These are phyloP conservation scores for Latrodectus elegans DNA, from an alignment of 2,888 invertebrate species.

Conservation along the genomic window DNA sequence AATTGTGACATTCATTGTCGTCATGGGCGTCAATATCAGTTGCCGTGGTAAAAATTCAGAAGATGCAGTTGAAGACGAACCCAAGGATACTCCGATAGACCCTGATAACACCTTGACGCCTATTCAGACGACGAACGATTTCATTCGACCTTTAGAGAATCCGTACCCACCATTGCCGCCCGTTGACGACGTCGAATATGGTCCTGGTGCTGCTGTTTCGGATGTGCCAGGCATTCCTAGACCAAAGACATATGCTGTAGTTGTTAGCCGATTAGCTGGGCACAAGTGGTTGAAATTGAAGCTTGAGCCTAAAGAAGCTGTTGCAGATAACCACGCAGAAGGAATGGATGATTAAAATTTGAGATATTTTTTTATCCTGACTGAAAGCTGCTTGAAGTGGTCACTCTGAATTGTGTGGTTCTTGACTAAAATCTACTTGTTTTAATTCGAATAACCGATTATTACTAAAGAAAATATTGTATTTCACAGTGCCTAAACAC, in stretches of 20 bases:
- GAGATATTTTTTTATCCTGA: too few species aligned
- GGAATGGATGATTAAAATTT: background rate
- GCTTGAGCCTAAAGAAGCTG: slow-evolving; percentile 40
- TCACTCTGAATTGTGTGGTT: too few species aligned
- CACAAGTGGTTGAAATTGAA: slow-evolving; percentile 55
- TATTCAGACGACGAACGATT: slow-evolving; percentile 51
- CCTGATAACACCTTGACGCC: slow-evolving; percentile 33
- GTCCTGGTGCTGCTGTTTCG: slow-evolving; percentile 20
- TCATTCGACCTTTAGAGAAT: slow-evolving; percentile 52
- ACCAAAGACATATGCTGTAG: slow-evolving; percentile 60
- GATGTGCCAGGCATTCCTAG: slow-evolving; percentile 20
- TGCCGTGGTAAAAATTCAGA: slow-evolving; percentile 37
- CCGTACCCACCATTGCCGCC: slow-evolving; percentile 56
- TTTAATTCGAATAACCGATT: too few species aligned
- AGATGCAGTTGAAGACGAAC: background rate
- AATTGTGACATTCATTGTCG: too few species aligned
- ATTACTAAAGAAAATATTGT: too few species aligned
- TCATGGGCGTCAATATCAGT: slow-evolving; percentile 60
- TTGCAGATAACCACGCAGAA: slow-evolving; percentile 30
- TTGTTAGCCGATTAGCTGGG: slow-evolving; percentile 59
- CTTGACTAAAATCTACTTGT: too few species aligned
- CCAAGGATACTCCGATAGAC: slow-evolving; percentile 16
- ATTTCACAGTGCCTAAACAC: too few species aligned
- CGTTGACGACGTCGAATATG: slow-evolving; percentile 59
- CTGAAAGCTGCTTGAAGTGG: too few species aligned